These are phyloP conservation scores for Eubucco bourcierii DNA, from an alignment of 2,113 vertebrate species.

Conservation along the genomic window DNA sequence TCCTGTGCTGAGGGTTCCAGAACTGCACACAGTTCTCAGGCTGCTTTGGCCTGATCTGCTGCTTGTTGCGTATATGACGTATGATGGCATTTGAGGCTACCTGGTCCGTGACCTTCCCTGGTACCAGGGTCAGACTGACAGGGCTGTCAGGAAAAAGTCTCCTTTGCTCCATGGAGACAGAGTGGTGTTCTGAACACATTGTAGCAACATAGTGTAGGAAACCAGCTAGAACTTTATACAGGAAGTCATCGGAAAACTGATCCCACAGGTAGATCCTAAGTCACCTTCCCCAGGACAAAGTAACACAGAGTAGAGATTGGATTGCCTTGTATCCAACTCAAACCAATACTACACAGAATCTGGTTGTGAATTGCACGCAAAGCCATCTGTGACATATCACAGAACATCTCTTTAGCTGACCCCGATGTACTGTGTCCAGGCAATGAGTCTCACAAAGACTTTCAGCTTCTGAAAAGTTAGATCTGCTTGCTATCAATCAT, in stretches of 20 bases:
- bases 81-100: too few species aligned
- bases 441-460: neutral
- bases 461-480: neutral
- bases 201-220: neutral
- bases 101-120: too few species aligned
- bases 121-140: too few species aligned
- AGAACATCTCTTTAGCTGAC: slow-evolving; percentile 35
- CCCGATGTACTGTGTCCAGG: neutral
- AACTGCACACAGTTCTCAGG: too few species aligned
- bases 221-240: neutral
- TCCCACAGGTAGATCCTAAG: neutral
- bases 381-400: neutral
- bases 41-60: too few species aligned
- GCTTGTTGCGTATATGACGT: too few species aligned
- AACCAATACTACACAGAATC: slow-evolving; percentile 10
- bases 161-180: neutral
- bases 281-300: neutral
- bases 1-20: too few species aligned
- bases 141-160: neutral
- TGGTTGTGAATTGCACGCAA: neutral
- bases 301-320: neutral
- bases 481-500: neutral
- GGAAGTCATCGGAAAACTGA: neutral
- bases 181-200: neutral
- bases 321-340: neutral